These are phyloP conservation scores for Cephalotes varians DNA, from an alignment of 2,888 invertebrate genomes.

Conservation along the genomic window DNA sequence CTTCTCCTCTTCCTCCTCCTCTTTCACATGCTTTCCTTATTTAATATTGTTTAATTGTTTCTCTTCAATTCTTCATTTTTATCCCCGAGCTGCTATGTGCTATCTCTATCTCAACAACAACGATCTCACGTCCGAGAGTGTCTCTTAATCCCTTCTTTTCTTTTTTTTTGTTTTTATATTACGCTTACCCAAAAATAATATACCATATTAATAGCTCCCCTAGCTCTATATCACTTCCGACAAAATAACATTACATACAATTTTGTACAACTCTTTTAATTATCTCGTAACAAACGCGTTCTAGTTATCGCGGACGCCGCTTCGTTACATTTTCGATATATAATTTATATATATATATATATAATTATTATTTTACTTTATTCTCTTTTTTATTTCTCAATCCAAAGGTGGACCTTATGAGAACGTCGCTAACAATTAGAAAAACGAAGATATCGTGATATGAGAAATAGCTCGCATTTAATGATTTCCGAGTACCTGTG, in stretches of 20 bases:
- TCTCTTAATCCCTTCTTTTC: slow-evolving; percentile 64
- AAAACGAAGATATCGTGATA: slow-evolving; percentile 48
- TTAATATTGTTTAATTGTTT: slow-evolving; percentile 68
- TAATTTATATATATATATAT: slow-evolving; percentile 41
- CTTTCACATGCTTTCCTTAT: slow-evolving; percentile 41
- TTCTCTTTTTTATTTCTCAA: background rate
- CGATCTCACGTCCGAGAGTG: slow-evolving; percentile 75
- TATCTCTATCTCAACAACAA: slow-evolving; percentile 82
- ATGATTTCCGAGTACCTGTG: slow-evolving; percentile 25
- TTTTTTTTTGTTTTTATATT: slow-evolving; percentile 60
- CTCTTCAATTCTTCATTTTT: slow-evolving; percentile 44
- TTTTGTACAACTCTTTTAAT: slow-evolving; percentile 80
- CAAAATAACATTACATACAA: slow-evolving; percentile 83
- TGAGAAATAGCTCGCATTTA: slow-evolving; percentile 26
- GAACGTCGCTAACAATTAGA: slow-evolving; percentile 39
- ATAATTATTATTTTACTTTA: slow-evolving; percentile 8
- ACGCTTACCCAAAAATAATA: slow-evolving; percentile 82
- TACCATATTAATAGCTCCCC: slow-evolving; percentile 82
- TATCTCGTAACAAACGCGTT: slow-evolving; percentile 64
- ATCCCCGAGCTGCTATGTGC: slow-evolving; percentile 82
- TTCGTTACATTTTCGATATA: slow-evolving; percentile 41
- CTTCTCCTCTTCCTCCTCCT: slow-evolving; percentile 18
- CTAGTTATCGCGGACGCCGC: slow-evolving; percentile 36
- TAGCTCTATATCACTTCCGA: slow-evolving; percentile 81
- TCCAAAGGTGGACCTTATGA: slow-evolving; percentile 4